Base-by-base conservation (phyloP, 2,888 invertebrate species). In the Gari tellinella region DNA sequence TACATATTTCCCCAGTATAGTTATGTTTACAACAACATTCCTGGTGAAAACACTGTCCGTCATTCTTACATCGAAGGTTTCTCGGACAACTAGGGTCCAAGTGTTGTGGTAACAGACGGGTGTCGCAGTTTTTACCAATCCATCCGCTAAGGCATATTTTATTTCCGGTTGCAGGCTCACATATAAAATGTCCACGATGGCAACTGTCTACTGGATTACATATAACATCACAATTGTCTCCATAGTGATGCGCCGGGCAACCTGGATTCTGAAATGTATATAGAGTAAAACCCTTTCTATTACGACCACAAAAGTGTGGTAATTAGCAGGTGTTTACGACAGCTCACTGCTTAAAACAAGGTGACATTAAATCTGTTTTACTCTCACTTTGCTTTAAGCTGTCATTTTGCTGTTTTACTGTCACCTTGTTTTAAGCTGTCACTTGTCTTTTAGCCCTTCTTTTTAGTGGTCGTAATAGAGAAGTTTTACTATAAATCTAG, bases 61-160 rank as follows among this genome's bases (percentile, higher is more conserved):
- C 80, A 38, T 77, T 80, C 26, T 80, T 80, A 40, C 80, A 80
- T 12, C 61, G 48, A 1, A 75, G 21, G 14, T 60, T 56, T 5
- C 38, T 23, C 0, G 70, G 77, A 41, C 80, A 80, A 4, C 60
- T 51, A 12, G 65, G 61, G 41, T 80, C 80, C 0, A 74, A 38
- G 23, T 53, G 31, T 15, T 68, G 68, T 8, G 80, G 74, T 15
- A 80, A 49, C 15, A 40, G 17, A 19, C 80, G 41, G 2, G 57
- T 74, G 31, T 77, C 74, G 43, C 80, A 80, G 10, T 72, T 69
- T 12, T 53, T 45, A 7, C 80, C 80, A 2, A 56, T 55, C 77
- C 77, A 80, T 0, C 80, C 80, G n/a, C 56, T 46, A 2, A 38
- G 19, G 40, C 78, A 78, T 1, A 73, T 49, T 43, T 72, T 77